These are phyloP conservation scores for Sciurus carolinensis DNA, from an alignment of 2,797 vertebrate genomes.

Conservation along the genomic window DNA sequence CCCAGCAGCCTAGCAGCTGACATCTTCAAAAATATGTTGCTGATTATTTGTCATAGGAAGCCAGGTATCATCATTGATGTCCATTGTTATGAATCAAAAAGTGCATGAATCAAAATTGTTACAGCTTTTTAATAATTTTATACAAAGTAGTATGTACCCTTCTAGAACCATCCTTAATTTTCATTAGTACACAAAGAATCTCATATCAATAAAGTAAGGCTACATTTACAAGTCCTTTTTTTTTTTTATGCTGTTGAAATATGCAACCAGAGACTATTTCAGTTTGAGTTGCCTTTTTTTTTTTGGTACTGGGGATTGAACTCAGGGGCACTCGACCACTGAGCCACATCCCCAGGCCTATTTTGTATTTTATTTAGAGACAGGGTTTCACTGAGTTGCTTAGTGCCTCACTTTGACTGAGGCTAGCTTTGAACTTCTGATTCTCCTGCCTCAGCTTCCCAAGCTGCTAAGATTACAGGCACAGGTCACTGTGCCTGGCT, in stretches of 20 bases:
- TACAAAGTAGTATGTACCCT: not conserved
- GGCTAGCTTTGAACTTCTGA: too few species aligned
- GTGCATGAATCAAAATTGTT: conserved; percentile 77
- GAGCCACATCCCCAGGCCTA: too few species aligned
- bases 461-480: too few species aligned
- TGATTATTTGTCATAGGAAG: conserved; percentile 74
- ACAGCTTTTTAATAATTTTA: conserved; percentile 41
- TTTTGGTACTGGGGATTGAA: too few species aligned
- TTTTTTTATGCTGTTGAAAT: not conserved
- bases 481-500: too few species aligned
- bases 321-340: too few species aligned
- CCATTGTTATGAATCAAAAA: conserved; percentile 44
- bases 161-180: conserved; percentile 42
- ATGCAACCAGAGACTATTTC: not conserved
- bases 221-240: not conserved
- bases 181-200: not conserved
- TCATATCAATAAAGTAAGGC: not conserved
- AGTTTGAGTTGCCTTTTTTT: not conserved
- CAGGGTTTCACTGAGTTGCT: too few species aligned
- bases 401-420: too few species aligned
- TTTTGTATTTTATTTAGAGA: too few species aligned
- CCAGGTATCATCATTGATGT: conserved; percentile 68
- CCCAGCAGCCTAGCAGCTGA: conserved; percentile 76
- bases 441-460: too few species aligned
- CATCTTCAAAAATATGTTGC: conserved; percentile 78